Base-by-base conservation (phyloP, 1,140 invertebrate species). In the Grapholita molesta region DNA sequence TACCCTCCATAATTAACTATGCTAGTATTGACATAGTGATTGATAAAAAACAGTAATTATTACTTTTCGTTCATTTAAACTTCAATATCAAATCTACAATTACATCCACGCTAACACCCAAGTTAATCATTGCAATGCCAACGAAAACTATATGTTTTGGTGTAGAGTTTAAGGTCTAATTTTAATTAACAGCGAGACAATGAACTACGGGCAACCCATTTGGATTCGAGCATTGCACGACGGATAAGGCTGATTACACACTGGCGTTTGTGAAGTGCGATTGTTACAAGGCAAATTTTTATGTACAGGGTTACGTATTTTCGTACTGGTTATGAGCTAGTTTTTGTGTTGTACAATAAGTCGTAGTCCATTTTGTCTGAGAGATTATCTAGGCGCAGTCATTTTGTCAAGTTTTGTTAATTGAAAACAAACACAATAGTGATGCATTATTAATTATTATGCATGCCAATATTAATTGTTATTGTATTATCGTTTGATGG, bases 61-160 rank as follows among this genome's bases (percentile, higher is more conserved):
- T 48, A 2, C 42, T 48, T 18, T 48, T 21, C 1, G 42, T 7
- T 55, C 52, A 74, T 76, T 74, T 69, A 57, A 68, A 74, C 74
- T 35, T 25, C 33, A 68, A 73, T 74, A 48, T 48, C 42, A 48
- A 48, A 48, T 21, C 12, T 21, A 48, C 42, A 38, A 38, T 48
- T 48, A 48, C 42, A 48, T 48, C 18, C 18, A 48, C 42, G 42
- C 18, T 5, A 48, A 21, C 42, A 48, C 42, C 18, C 1, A 21
- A 48, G 12, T 38, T 38, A 38, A 48, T 48, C 42, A 21, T 48
- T 48, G 7, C 42, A 21, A 21, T 9, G 42, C 18, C n/a, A 48
- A 0, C 7, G 15, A 5, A 9, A 48, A 21, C n/a, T 2, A n/a
- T 8, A 48, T 48, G 15, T 21, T 48, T 7, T 21, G 7, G 15